These are phyloP conservation scores for Trisateles emortualis DNA, from an alignment of 2,888 invertebrate genomes.

Conservation along the genomic window DNA sequence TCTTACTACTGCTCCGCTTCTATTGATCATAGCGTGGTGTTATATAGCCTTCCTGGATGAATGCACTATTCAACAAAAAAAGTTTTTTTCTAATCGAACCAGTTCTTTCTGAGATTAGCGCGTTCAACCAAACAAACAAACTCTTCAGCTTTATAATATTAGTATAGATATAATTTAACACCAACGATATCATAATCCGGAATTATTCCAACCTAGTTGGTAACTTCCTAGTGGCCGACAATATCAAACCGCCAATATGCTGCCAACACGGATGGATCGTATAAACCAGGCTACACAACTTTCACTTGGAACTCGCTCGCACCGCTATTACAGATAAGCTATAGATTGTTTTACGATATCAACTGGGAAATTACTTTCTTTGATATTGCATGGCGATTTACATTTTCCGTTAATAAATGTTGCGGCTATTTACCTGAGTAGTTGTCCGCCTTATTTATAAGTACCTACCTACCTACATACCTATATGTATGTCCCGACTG, in stretches of 20 bases:
- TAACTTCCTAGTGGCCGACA: constrained; percentile 41
- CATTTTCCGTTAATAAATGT: constrained; percentile 1
- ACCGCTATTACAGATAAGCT: constrained; percentile 14
- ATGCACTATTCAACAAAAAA: too few relatives aligned
- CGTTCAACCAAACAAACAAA: too few relatives aligned
- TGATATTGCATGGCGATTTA: constrained; percentile 15
- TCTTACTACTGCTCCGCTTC: too few relatives aligned
- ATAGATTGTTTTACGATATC: constrained; percentile 31
- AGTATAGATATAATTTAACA: not conserved
- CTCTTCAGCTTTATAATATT: too few relatives aligned
- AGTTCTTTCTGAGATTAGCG: too few relatives aligned
- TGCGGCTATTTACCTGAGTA: too few relatives aligned
- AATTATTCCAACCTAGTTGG: constrained; percentile 39
- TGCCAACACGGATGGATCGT: constrained; percentile 54
- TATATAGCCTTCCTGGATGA: too few relatives aligned
- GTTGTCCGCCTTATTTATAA: too few relatives aligned
- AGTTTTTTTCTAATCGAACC: too few relatives aligned
- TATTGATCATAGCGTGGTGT: too few relatives aligned
- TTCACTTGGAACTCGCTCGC: constrained; percentile 55
- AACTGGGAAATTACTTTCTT: constrained; percentile 38
- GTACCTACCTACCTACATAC: too few relatives aligned
- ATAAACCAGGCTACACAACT: constrained; percentile 50
- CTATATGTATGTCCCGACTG: too few relatives aligned
- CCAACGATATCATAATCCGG: constrained; percentile 24
- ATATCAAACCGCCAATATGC: constrained; percentile 34